Evolutionary conservation across 1,140 invertebrate genomes (phyloP).

Genomic region (Argopecten irradians): DNA sequence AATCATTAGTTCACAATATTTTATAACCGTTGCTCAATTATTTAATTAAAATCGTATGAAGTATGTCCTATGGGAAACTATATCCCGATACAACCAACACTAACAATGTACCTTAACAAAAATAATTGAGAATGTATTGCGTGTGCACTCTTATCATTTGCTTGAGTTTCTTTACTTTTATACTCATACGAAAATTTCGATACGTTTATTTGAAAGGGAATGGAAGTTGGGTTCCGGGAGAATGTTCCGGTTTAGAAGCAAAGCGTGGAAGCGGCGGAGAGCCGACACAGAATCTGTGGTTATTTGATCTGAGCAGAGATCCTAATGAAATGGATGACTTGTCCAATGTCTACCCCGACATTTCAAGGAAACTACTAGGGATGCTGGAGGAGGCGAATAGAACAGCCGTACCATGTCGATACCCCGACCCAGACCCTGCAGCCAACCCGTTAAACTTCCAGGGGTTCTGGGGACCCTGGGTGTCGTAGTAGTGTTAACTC

Average conservation of each 20-base stretch:
- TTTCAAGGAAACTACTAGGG: conserved; percentile 59
- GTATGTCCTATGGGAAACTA: too few relatives aligned
- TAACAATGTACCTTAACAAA: too few relatives aligned
- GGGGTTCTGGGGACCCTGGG: conserved; percentile 72
- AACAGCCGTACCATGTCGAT: conserved; percentile 60
- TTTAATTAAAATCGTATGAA: too few relatives aligned
- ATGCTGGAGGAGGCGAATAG: conserved; percentile 57
- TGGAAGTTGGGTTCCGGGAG: background rate
- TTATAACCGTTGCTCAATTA: too few relatives aligned
- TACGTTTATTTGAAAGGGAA: background rate
- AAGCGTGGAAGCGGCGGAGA: background rate
- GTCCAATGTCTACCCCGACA: conserved; percentile 46
- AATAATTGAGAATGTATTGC: too few relatives aligned
- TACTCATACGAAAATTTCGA: too few relatives aligned
- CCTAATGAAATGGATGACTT: conserved; percentile 62
- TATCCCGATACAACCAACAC: too few relatives aligned
- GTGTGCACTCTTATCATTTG: too few relatives aligned
- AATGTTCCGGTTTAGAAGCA: background rate
- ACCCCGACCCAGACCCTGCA: conserved; percentile 56
- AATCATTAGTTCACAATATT: too few relatives aligned
- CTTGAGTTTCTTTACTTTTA: too few relatives aligned
- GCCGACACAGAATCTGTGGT: conserved; percentile 63
- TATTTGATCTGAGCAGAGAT: conserved; percentile 65
- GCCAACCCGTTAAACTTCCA: conserved; percentile 61
- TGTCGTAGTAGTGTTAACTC: too few relatives aligned